These are phyloP conservation scores for Mellivora capensis DNA, from an alignment of 2,113 vertebrate genomes.

Conservation along the genomic window DNA sequence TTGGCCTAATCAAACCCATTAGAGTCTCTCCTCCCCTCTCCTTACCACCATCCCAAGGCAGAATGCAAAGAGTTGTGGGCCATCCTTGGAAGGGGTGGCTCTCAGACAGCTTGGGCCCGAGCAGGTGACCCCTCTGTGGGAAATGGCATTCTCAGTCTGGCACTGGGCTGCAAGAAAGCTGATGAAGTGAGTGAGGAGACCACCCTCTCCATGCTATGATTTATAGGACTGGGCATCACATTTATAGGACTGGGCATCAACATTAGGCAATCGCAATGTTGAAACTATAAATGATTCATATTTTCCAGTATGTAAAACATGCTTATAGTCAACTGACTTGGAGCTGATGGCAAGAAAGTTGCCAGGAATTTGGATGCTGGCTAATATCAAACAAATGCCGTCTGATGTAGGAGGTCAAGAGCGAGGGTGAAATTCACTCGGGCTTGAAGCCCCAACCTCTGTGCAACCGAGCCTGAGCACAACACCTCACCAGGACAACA, in stretches of 20 bases:
- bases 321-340: constrained; percentile 70
- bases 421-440: background rate
- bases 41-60: background rate
- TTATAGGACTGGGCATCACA: constrained; percentile 60
- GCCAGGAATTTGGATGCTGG: constrained; percentile 66
- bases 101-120: background rate
- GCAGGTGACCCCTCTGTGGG: background rate
- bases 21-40: background rate
- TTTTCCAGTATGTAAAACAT: constrained; percentile 73
- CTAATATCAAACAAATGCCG: constrained; percentile 63
- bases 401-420: background rate
- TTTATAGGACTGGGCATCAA: too few species aligned
- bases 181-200: constrained; percentile 61
- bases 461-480: background rate
- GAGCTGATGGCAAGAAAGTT: constrained; percentile 55
- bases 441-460: background rate
- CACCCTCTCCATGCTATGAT: constrained; percentile 39
- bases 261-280: constrained; percentile 50
- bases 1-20: background rate
- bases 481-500: background rate
- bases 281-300: constrained; percentile 44
- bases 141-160: constrained; percentile 53
- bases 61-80: background rate
- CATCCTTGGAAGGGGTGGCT: background rate
- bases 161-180: constrained; percentile 11